Percentiles rank a stretch among this genome's conserved stretches.
These are phyloP conservation scores for Amphiura filiformis DNA, from an alignment of 35 echinoderm and acorn worm species.

Conservation along the genomic window DNA sequence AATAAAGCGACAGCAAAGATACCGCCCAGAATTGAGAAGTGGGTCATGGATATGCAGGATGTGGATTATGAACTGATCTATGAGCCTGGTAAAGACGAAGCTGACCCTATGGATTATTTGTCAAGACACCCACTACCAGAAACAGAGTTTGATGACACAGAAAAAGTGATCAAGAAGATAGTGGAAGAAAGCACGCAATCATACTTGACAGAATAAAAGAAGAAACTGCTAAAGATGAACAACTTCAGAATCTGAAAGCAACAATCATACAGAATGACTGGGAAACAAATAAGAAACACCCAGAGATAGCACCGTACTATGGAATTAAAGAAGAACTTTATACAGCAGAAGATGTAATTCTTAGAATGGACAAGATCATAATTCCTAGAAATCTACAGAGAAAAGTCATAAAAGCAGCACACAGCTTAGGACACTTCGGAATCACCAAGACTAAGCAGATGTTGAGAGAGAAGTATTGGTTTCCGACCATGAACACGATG, in stretches of 20 bases:
- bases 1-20: slow-evolving; percentile 43
- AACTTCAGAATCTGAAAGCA: slow-evolving; percentile 12
- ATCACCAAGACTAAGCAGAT: slow-evolving; percentile 63
- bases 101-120: slow-evolving; percentile 49
- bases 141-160: slow-evolving; percentile 49
- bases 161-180: slow-evolving; percentile 50
- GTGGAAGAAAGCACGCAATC: slow-evolving; percentile 47
- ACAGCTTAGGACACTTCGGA: slow-evolving; percentile 58
- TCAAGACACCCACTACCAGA: slow-evolving; percentile 62
- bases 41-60: slow-evolving; percentile 71
- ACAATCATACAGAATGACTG: slow-evolving; percentile 16
- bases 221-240: slow-evolving; percentile 37
- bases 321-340: slow-evolving; percentile 37
- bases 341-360: slow-evolving; percentile 35
- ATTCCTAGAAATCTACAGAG: slow-evolving; percentile 43
- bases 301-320: slow-evolving; percentile 57
- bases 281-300: slow-evolving; percentile 51
- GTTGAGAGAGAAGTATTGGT: slow-evolving; percentile 51
- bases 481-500: slow-evolving; percentile 33
- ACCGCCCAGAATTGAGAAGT: slow-evolving; percentile 56
- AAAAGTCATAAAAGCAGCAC: slow-evolving; percentile 48
- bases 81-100: slow-evolving; percentile 65
- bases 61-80: slow-evolving; percentile 66
- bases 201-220: slow-evolving; percentile 35
- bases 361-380: slow-evolving; percentile 30